Evolutionary conservation across 1,140 invertebrate genomes (phyloP).

Genomic region (Drosophila paulistorum): DNA sequence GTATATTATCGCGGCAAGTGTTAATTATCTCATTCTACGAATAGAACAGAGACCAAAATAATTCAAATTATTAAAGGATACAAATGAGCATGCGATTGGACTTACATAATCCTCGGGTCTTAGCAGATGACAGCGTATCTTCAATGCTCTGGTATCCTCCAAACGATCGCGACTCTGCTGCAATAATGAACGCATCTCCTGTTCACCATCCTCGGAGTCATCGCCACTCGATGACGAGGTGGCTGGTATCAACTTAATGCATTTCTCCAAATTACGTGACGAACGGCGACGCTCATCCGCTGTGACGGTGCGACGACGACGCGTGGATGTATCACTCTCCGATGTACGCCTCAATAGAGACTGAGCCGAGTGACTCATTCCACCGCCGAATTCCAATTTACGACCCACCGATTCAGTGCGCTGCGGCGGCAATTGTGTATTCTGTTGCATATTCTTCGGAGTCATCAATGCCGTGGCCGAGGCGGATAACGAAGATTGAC

Average conservation of each 20-base stretch:
- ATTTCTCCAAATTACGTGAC: constrained; percentile 76
- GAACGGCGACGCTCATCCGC: constrained; percentile 76
- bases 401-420: constrained; percentile 65
- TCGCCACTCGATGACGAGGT: constrained; percentile 70
- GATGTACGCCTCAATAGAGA: constrained; percentile 75
- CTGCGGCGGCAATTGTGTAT: constrained; percentile 23
- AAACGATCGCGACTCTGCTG: constrained; percentile 72
- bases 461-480: constrained; percentile 73
- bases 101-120: constrained; percentile 83
- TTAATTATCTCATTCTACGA: constrained; percentile 89
- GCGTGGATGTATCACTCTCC: constrained; percentile 78
- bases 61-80: too few species aligned
- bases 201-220: constrained; percentile 77
- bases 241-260: constrained; percentile 73
- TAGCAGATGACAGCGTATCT: constrained; percentile 79
- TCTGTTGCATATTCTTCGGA: constrained; percentile 46
- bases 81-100: not conserved
- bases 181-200: constrained; percentile 77
- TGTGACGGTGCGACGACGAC: constrained; percentile 71
- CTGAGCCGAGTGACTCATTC: constrained; percentile 78
- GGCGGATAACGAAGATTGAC: constrained; percentile 58
- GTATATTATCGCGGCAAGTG: constrained; percentile 89
- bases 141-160: constrained; percentile 77
- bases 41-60: not conserved
- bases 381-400: constrained; percentile 73